Percentiles rank a stretch among this genome's conserved stretches.
Evolutionary conservation across 1,140 invertebrate species (phyloP).

Genomic region (Drosophila carrolli): DNA sequence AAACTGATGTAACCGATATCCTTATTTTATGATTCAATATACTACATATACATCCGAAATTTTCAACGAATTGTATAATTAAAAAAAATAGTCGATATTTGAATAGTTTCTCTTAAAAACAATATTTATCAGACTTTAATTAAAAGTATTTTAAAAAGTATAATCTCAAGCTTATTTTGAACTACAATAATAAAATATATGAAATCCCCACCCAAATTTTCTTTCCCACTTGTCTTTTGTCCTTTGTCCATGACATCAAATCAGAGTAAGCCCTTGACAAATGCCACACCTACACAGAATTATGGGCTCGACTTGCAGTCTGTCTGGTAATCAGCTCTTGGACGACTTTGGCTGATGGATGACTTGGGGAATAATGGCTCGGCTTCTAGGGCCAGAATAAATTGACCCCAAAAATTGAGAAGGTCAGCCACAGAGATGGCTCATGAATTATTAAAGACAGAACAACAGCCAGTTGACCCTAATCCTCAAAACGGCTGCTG

Average conservation of each 20-base stretch:
- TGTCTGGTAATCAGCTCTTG: slow-evolving; percentile 14
- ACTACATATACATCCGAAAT: too few relatives aligned
- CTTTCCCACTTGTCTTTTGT: not conserved
- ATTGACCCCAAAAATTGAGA: slow-evolving; percentile 68
- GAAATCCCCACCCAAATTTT: not conserved
- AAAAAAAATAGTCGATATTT: too few relatives aligned
- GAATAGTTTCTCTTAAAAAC: too few relatives aligned
- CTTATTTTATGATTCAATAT: too few relatives aligned
- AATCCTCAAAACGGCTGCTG: slow-evolving; percentile 51
- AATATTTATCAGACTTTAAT: too few relatives aligned
- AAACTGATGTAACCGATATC: too few relatives aligned
- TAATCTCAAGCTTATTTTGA: not conserved
- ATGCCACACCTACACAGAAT: slow-evolving; percentile 29
- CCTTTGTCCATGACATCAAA: slow-evolving; percentile 32
- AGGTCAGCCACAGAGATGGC: slow-evolving; percentile 67
- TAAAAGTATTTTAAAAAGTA: not conserved
- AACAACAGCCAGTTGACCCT: slow-evolving; percentile 68
- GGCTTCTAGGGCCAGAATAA: slow-evolving; percentile 37
- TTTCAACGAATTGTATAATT: too few relatives aligned
- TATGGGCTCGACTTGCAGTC: slow-evolving; percentile 10
- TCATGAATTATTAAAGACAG: slow-evolving; percentile 65
- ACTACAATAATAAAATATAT: not conserved
- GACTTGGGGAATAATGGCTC: slow-evolving; percentile 21
- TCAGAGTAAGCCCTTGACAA: slow-evolving; percentile 41
- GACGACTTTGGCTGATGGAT: slow-evolving; percentile 36